These are phyloP conservation scores for Globia sparganii DNA, from an alignment of 2,888 invertebrate genomes.

Conservation along the genomic window DNA sequence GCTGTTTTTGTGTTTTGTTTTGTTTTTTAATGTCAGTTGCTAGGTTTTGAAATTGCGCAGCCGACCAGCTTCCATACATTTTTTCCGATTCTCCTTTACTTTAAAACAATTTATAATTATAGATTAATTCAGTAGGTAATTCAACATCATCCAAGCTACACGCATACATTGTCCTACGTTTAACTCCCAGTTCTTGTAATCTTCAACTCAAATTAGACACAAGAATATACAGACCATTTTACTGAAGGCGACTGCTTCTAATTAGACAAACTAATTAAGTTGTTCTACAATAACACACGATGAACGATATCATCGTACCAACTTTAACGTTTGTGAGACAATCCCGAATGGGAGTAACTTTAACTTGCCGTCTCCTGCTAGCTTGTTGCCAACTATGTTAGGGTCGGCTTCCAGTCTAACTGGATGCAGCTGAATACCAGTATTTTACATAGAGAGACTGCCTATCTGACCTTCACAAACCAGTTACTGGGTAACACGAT, in stretches of 20 bases:
- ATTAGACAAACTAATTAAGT: slow-evolving; percentile 22
- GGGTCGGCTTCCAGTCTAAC: neutral
- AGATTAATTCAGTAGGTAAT: no score
- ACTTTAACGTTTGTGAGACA: neutral
- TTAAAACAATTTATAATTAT: no score
- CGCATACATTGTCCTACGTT: no score
- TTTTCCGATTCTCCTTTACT: no score
- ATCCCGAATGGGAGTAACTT: neutral
- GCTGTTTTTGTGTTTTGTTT: no score
- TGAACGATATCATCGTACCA: slow-evolving; percentile 6
- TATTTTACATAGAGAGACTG: neutral
- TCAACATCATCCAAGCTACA: no score
- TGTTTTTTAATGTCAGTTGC: no score
- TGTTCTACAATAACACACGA: neutral
- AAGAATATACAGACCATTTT: neutral
- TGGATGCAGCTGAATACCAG: neutral
- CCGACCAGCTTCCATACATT: no score
- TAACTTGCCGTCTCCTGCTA: no score
- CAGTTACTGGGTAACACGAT: neutral
- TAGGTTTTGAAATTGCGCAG: no score
- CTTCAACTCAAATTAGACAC: neutral
- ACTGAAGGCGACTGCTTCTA: neutral
- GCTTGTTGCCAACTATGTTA: neutral
- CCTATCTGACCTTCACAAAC: neutral
- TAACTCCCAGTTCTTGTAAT: neutral